phyloP scores from a whole-genome alignment of 2,113 vertebrate species.

The Phalacrocorax carbo region DNA sequence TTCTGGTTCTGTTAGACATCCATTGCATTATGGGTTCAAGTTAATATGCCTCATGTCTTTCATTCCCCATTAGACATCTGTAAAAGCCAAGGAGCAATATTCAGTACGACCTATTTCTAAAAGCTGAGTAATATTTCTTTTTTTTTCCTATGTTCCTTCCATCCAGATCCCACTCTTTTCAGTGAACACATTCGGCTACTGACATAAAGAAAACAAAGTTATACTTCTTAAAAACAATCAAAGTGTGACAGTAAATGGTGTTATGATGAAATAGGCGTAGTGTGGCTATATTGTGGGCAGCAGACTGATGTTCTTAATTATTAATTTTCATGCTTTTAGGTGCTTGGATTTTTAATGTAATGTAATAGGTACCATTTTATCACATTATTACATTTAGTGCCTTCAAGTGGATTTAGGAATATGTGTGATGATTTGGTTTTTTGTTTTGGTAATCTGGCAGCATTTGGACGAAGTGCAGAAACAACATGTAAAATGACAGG shows the following conservation, averaged over 20 bases:
- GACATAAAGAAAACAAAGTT: constrained; percentile 22
- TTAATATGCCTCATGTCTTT: background rate
- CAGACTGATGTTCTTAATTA: constrained; percentile 41
- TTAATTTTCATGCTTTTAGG: constrained; percentile 57
- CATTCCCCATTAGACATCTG: background rate
- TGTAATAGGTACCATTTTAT: constrained; percentile 23
- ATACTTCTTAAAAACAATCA: background rate
- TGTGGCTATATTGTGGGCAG: background rate
- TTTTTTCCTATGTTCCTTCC: background rate
- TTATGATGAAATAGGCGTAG: background rate
- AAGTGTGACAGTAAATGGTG: constrained; percentile 18
- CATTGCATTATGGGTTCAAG: background rate
- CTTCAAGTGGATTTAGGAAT: background rate
- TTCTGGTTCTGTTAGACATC: background rate
- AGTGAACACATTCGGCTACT: background rate
- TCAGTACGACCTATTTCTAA: background rate
- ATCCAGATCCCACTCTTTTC: background rate
- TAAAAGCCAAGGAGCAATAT: background rate
- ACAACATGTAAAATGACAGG: background rate
- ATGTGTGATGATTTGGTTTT: background rate
- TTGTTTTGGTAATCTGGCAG: background rate
- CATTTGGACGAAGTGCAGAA: background rate
- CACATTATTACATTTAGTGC: background rate
- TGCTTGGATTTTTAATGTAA: constrained; percentile 48
- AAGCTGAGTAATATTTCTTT: background rate